phyloP scores from a whole-genome alignment of 37 sponge, comb jelly and placozoan genomes.

The Bolinopsis microptera region DNA sequence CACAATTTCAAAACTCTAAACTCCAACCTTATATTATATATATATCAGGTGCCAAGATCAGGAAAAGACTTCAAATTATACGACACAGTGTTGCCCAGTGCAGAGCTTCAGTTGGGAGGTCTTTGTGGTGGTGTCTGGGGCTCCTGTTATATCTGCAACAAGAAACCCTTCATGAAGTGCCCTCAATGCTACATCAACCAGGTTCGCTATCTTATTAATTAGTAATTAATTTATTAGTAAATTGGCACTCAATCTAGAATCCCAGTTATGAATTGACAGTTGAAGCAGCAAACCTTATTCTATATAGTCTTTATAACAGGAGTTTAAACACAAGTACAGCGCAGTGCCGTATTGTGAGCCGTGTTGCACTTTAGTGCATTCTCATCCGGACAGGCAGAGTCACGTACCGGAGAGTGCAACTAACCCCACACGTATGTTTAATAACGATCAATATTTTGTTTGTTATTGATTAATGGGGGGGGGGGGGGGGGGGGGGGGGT shows the following conservation, averaged over 20 bases:
- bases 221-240: no score
- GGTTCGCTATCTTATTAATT: background rate
- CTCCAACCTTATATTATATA: no score
- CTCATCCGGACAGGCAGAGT: background rate
- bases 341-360: background rate
- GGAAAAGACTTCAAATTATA: constrained; percentile 88
- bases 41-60: constrained; percentile 90
- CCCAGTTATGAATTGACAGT: no score
- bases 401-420: background rate
- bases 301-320: background rate
- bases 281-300: no score
- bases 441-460: no score
- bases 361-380: background rate
- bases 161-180: constrained; percentile 19
- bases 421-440: background rate
- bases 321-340: background rate
- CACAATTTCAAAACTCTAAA: no score
- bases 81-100: constrained; percentile 77
- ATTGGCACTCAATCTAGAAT: no score
- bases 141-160: background rate
- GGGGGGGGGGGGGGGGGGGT: no score
- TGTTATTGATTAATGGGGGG: no score
- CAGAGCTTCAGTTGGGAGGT: constrained; percentile 68
- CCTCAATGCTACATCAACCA: background rate
- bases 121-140: constrained; percentile 26